Conservation (phyloP, 1,140 invertebrate species). For the Drosophila novamexicana region DNA sequence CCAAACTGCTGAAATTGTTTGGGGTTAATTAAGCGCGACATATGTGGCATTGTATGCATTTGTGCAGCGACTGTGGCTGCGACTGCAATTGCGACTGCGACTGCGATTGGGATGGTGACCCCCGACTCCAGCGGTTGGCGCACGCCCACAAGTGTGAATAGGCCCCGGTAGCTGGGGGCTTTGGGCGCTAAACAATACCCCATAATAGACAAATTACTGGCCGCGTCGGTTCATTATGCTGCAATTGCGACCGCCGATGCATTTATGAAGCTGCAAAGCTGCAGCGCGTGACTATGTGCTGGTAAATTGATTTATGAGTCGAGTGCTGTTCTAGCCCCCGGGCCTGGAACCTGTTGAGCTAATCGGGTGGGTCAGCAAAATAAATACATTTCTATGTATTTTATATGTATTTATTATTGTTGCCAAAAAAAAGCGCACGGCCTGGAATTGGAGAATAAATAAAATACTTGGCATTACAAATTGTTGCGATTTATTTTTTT, state of each 20-base stretch:
- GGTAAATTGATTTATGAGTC: slow-evolving; percentile 50
- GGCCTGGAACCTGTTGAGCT: slow-evolving; percentile 69
- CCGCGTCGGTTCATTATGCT: slow-evolving; percentile 65
- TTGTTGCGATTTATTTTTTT: slow-evolving; percentile 70
- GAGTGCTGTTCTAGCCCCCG: slow-evolving; percentile 2
- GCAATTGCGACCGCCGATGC: slow-evolving; percentile 55
- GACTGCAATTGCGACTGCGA: slow-evolving; percentile 18
- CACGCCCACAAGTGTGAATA: slow-evolving; percentile 68
- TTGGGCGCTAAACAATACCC: slow-evolving; percentile 72
- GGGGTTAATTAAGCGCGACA: slow-evolving; percentile 83
- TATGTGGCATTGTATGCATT: slow-evolving; percentile 79
- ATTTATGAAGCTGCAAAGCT: slow-evolving; percentile 62
- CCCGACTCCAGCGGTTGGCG: slow-evolving; percentile 15
- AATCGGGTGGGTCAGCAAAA: slow-evolving; percentile 55
- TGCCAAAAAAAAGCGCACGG: slow-evolving; percentile 41
- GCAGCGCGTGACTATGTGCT: slow-evolving; percentile 24
- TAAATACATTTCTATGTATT: slow-evolving; percentile 44
- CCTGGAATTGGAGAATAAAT: slow-evolving; percentile 65
- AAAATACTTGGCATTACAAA: slow-evolving; percentile 81
- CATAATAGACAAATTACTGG: slow-evolving; percentile 75
- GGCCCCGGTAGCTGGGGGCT: slow-evolving; percentile 18
- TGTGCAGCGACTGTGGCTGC: slow-evolving; percentile 43
- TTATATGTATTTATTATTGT: slow-evolving; percentile 73
- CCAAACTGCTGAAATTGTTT: slow-evolving; percentile 69
- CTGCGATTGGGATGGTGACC: background rate